These are phyloP conservation scores for Phenacoccus solenopsis DNA, from an alignment of 1,140 invertebrate species.

Conservation along the genomic window DNA sequence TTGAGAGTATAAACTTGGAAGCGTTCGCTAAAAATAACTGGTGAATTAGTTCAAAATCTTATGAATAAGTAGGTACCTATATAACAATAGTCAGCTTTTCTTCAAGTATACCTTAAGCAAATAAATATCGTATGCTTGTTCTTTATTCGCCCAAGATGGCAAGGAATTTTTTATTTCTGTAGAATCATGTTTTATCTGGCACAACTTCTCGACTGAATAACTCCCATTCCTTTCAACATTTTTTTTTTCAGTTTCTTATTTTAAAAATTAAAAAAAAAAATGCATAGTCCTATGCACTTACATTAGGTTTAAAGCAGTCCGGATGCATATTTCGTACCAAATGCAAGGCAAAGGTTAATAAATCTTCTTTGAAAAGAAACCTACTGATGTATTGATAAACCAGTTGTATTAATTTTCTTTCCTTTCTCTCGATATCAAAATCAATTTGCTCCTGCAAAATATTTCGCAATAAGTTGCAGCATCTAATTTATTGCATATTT, in stretches of 20 bases:
- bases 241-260: slow-evolving; percentile 3
- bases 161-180: slow-evolving; percentile 30
- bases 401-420: slow-evolving; percentile 33
- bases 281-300: slow-evolving; percentile 32
- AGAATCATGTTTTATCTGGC: slow-evolving; percentile 40
- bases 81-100: no score
- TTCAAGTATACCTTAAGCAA: slow-evolving; percentile 43
- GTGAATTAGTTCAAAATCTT: no score
- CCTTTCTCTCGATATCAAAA: slow-evolving; percentile 20
- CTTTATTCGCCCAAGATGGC: slow-evolving; percentile 52
- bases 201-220: slow-evolving; percentile 56
- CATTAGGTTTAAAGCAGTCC: slow-evolving; percentile 45
- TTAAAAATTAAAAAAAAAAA: no score
- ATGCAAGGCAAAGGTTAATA: slow-evolving; percentile 58
- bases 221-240: slow-evolving; percentile 61
- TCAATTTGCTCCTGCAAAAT: not conserved
- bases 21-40: slow-evolving; percentile 34
- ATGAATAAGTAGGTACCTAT: no score
- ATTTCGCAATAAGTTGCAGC: no score
- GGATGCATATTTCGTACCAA: slow-evolving; percentile 52
- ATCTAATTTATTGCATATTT: no score
- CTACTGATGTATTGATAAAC: slow-evolving; percentile 65
- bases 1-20: slow-evolving; percentile 48
- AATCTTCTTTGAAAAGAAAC: slow-evolving; percentile 63
- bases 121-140: slow-evolving; percentile 42